Evolutionary conservation across 2,797 vertebrate species (phyloP).

Genomic region (Nyctibius grandis): DNA sequence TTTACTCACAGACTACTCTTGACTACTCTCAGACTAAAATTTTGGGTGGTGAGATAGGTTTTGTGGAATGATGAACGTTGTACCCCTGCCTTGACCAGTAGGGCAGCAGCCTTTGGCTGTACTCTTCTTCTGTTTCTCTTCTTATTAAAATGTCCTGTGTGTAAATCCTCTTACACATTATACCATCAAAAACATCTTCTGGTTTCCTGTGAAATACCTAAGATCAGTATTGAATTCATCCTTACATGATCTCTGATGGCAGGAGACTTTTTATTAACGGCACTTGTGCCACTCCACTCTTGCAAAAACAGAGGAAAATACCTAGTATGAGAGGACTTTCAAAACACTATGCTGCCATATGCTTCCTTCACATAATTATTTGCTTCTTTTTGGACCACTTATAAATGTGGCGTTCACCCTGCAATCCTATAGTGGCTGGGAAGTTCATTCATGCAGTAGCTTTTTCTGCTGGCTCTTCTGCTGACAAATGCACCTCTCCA

Average conservation of each 20-base stretch:
- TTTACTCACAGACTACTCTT: background rate
- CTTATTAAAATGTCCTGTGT: background rate
- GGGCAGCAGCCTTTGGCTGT: background rate
- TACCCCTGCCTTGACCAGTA: background rate
- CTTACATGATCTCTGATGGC: background rate
- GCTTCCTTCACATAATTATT: background rate
- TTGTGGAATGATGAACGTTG: background rate
- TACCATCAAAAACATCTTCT: background rate
- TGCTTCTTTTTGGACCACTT: background rate
- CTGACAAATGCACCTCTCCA: background rate
- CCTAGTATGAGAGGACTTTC: background rate
- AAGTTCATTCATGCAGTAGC: rapidly evolving
- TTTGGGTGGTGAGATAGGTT: background rate
- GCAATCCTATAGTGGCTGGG: background rate
- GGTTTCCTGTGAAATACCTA: background rate
- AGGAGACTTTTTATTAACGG: background rate
- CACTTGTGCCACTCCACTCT: background rate
- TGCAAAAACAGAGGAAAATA: background rate
- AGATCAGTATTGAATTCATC: background rate
- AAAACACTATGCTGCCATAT: background rate
- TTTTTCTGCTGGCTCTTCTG: background rate
- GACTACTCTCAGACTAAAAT: background rate
- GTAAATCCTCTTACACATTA: background rate
- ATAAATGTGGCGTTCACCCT: background rate
- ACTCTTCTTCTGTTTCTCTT: background rate